phyloP scores from a whole-genome alignment of 2,113 vertebrate species.

The Takifugu bimaculatus region DNA sequence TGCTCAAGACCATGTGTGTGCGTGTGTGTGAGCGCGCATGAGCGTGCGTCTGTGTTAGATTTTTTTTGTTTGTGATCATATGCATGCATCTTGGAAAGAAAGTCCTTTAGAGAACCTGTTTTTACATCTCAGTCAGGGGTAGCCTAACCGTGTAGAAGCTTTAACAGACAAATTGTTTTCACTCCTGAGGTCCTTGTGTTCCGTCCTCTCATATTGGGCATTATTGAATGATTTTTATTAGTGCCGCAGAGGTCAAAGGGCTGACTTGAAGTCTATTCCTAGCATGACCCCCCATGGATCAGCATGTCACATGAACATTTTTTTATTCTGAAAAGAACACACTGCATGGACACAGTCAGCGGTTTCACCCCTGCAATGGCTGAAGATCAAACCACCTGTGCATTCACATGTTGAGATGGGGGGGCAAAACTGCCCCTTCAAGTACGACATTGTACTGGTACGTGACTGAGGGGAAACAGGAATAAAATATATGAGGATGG shows the following conservation, averaged over 20 bases:
- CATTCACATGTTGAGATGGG: not conserved
- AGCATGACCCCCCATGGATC: too few species aligned
- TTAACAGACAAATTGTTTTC: not conserved
- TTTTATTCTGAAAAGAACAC: too few species aligned
- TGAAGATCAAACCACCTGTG: constrained; percentile 28
- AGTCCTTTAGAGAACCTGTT: not conserved
- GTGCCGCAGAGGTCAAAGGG: too few species aligned
- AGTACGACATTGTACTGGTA: constrained; percentile 23
- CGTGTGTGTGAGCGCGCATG: constrained; percentile 9
- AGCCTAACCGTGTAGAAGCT: constrained; percentile 2
- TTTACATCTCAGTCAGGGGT: not conserved
- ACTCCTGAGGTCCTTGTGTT: not conserved
- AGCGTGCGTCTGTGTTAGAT: constrained; percentile 7
- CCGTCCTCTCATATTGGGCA: not conserved
- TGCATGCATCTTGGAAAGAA: constrained; percentile 1
- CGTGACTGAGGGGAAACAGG: constrained; percentile 8
- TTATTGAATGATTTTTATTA: not conserved
- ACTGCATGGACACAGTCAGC: too few species aligned
- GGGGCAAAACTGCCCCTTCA: not conserved
- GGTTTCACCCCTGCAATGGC: not conserved
- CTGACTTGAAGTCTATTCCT: too few species aligned
- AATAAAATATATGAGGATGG: constrained; percentile 39
- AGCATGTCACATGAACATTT: too few species aligned
- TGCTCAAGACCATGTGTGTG: constrained; percentile 20
- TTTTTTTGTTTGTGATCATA: not conserved